Evolutionary conservation across 2,888 invertebrate genomes (phyloP), one percentile per base, ranked within the genome.

Genomic region (Steinernema carpocapsae): DNA sequence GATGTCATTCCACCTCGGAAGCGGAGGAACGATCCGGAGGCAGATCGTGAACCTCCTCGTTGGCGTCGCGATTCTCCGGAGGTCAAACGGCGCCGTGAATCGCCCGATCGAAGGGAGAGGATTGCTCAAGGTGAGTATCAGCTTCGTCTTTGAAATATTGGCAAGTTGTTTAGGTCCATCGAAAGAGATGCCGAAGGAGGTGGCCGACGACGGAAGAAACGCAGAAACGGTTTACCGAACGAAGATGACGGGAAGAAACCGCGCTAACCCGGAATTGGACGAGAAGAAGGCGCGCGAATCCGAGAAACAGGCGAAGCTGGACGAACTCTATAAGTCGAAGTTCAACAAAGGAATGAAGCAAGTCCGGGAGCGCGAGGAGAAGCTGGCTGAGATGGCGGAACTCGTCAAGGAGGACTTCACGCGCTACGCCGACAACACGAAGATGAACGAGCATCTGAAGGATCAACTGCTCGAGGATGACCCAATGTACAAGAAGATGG

Each of bases 381-480:
- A 92, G 56, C 87, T 93, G 0, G 90, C 92, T 29, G 92, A 93
- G n/a, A 93, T 92, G 84, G 86, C 93, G 0, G 92, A 94, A 82
- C 96, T 96, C 88, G 92, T 94, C 85, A 91, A 91, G 32, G 97
- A 97, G 87, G 97, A 97, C 0, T 88, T 99, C 72, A 95, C 97
- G 0, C 90, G 97, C 42, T 93, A 94, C 87, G 92, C 91, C 1
- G 93, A 94, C 83, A 97, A 99, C 87, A 91, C 90, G 29, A 97
- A 97, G 88, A 89, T 97, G 84, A 96, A 99, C 84, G 90, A 90
- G 0, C 91, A 92, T 84, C 88, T 95, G 43, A 92, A 83, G 72
- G 83, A 76, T 24, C 75, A 80, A 48, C 64, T 83, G 77, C 90
- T 93, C 74, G 92, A 91, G 0, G 97, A 94, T 0, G 97, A 99